Evolutionary conservation across 2,888 invertebrate genomes (phyloP).

Genomic region (Brachyopa scutellaris): DNA sequence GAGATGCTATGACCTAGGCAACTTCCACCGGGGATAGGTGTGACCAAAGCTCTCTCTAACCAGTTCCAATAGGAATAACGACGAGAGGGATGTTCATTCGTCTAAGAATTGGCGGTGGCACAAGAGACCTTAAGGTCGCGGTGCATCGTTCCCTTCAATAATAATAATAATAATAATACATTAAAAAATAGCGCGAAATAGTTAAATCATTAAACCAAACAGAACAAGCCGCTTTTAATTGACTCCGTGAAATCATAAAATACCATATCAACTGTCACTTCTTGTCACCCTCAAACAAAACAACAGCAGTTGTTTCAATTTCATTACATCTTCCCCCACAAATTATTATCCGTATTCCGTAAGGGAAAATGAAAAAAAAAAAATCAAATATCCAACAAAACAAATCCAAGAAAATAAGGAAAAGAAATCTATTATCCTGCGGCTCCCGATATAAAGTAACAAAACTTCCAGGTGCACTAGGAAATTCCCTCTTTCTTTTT

Average conservation of each 20-base stretch:
- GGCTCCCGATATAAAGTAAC: constrained; percentile 49
- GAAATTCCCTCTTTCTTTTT: constrained; percentile 41
- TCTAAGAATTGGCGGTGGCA: no score
- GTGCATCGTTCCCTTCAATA: no score
- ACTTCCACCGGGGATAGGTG: no score
- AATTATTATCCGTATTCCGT: constrained; percentile 45
- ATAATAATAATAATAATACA: no score
- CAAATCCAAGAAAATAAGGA: constrained; percentile 14
- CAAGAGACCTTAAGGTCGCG: no score
- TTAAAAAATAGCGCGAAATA: no score
- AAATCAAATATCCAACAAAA: constrained; percentile 34
- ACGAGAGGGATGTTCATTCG: no score
- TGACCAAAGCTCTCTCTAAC: no score
- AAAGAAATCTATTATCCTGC: constrained; percentile 48
- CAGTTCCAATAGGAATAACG: no score
- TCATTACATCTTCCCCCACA: constrained; percentile 58
- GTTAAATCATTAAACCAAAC: no score
- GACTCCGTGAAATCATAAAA: constrained; percentile 52
- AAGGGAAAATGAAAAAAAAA: constrained; percentile 19
- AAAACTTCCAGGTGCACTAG: constrained; percentile 66
- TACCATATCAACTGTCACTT: constrained; percentile 58
- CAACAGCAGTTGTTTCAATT: constrained; percentile 60
- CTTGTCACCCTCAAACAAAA: constrained; percentile 49
- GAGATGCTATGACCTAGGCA: no score
- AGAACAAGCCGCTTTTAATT: constrained; percentile 42